These are phyloP conservation scores for Sebastes nivosus DNA, from an alignment of 2,797 vertebrate species.

Conservation along the genomic window DNA sequence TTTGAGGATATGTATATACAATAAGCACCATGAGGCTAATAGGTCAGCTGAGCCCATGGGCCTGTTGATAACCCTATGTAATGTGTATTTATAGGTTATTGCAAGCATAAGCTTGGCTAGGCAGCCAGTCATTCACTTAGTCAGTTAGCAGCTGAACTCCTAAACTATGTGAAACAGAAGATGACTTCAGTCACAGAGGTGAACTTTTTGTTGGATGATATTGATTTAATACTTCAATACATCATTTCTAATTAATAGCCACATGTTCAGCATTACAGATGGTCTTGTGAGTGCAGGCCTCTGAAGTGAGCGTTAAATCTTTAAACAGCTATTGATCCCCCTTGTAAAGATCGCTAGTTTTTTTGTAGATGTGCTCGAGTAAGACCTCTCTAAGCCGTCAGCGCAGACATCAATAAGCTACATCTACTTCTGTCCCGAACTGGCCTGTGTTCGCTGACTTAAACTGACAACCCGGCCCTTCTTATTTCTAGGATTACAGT, in stretches of 20 bases:
- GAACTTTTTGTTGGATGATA: neutral
- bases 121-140: slow-evolving; percentile 43
- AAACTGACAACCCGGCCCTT: neutral
- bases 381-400: neutral
- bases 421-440: neutral
- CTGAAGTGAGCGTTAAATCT: slow-evolving; percentile 13
- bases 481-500: slow-evolving; percentile 16
- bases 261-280: neutral
- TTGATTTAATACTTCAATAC: neutral
- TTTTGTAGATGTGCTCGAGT: neutral
- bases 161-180: slow-evolving; percentile 61
- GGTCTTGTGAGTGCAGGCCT: neutral
- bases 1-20: neutral
- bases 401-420: slow-evolving; percentile 20
- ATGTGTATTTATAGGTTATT: slow-evolving; percentile 68
- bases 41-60: slow-evolving; percentile 22
- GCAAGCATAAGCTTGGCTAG: slow-evolving; percentile 23
- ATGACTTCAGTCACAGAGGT: slow-evolving; percentile 1
- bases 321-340: slow-evolving; percentile 40
- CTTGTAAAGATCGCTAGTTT: neutral
- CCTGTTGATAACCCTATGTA: slow-evolving; percentile 35
- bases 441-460: neutral
- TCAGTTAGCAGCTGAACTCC: slow-evolving; percentile 63
- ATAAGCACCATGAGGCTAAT: slow-evolving; percentile 1
- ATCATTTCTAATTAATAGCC: neutral